phyloP scores from a whole-genome alignment of 2,888 invertebrate species.

The Cancer borealis region DNA sequence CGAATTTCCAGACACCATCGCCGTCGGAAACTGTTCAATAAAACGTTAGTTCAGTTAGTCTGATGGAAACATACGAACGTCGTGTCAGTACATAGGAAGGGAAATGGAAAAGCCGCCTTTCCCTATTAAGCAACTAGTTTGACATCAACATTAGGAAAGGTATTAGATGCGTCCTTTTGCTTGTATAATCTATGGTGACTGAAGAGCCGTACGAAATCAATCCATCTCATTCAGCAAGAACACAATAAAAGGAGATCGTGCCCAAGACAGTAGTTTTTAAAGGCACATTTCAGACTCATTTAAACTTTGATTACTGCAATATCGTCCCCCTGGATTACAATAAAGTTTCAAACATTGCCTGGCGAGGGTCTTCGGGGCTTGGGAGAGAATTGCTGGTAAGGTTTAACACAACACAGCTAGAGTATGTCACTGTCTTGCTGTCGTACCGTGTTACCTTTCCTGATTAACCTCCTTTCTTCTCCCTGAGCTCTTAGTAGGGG shows the following conservation, averaged over 20 bases:
- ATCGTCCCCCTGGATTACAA: neutral
- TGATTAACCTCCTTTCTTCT: neutral
- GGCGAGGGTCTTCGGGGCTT: neutral
- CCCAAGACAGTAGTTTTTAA: neutral
- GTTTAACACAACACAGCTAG: neutral
- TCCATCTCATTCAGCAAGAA: neutral
- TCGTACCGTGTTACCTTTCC: neutral
- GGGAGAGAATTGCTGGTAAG: neutral
- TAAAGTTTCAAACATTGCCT: neutral
- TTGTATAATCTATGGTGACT: neutral
- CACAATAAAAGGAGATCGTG: neutral
- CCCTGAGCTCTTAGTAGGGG: neutral
- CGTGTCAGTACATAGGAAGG: neutral
- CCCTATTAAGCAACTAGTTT: neutral
- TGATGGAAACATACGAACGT: constrained; percentile 5
- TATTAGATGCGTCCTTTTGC: neutral
- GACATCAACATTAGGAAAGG: neutral
- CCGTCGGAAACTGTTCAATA: neutral
- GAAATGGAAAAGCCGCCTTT: neutral
- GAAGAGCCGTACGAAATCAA: neutral
- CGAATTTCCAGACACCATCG: neutral
- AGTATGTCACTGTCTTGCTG: neutral
- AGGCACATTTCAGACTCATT: neutral
- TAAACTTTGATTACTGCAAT: constrained; percentile 6
- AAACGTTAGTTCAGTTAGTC: neutral